A percentile compares a stretch with the other conserved stretches of the same genome.
phyloP scores from a whole-genome alignment of 2,888 invertebrate species.

The Antheraea yamamai region DNA sequence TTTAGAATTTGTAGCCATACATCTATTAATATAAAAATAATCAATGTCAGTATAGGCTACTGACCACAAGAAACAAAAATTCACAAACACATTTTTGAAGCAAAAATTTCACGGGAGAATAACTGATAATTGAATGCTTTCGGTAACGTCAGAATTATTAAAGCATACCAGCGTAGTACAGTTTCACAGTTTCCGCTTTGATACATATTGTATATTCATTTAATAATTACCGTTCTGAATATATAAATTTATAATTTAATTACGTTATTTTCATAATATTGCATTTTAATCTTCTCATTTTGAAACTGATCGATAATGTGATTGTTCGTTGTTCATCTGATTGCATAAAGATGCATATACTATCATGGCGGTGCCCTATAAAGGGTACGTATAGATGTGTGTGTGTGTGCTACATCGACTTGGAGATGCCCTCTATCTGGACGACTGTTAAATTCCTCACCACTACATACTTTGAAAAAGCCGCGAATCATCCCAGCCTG shows the following conservation, averaged over 20 bases:
- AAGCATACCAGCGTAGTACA: background rate
- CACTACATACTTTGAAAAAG: no score
- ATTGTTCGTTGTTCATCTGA: background rate
- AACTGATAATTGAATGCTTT: background rate
- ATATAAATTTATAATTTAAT: background rate
- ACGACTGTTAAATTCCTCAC: no score
- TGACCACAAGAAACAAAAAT: background rate
- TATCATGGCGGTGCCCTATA: background rate
- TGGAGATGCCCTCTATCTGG: no score
- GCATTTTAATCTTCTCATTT: background rate
- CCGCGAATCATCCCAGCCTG: no score
- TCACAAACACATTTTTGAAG: background rate
- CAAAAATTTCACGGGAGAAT: background rate
- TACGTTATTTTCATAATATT: background rate
- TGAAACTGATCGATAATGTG: background rate
- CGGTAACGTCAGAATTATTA: background rate
- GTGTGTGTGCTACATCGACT: background rate
- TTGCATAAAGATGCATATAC: background rate
- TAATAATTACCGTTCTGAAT: background rate
- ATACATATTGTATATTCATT: background rate
- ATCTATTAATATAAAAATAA: no score
- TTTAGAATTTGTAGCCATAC: no score
- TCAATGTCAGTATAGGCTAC: background rate
- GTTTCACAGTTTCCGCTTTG: background rate
- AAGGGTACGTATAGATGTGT: background rate